A percentile compares a stretch with the other conserved stretches of the same genome.
phyloP scores from a whole-genome alignment of 2,888 invertebrate genomes.

The Campoplex nolae region DNA sequence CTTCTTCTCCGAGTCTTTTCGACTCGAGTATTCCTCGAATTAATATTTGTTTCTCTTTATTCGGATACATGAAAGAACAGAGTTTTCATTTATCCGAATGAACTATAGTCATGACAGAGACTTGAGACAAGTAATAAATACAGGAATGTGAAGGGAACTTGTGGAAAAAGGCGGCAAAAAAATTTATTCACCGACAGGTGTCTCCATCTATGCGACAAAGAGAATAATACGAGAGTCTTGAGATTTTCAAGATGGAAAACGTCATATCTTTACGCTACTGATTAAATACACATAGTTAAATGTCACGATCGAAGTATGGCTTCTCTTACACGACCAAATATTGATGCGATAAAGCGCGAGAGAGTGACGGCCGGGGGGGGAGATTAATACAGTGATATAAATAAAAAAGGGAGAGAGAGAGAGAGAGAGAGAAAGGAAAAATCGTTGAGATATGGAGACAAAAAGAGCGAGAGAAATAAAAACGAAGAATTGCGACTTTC shows the following conservation, averaged over 20 bases:
- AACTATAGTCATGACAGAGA: no score
- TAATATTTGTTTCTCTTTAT: neutral
- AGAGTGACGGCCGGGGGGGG: conserved; percentile 20
- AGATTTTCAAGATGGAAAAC: conserved; percentile 33
- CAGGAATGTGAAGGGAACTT: conserved; percentile 44
- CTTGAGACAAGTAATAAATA: neutral
- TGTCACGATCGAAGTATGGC: conserved; percentile 31
- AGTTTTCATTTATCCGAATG: neutral
- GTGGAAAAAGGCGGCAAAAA: neutral
- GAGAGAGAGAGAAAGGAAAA: conserved; percentile 18
- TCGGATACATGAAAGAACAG: neutral
- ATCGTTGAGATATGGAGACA: neutral
- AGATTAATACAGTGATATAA: conserved; percentile 6
- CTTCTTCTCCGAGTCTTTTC: neutral
- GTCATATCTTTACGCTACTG: conserved; percentile 33
- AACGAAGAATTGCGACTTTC: conserved; percentile 49
- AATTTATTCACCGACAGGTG: neutral
- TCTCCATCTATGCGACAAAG: conserved; percentile 13
- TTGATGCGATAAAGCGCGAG: conserved; percentile 31
- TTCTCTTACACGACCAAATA: conserved; percentile 44
- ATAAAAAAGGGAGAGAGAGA: conserved; percentile 11
- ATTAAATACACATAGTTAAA: conserved; percentile 34
- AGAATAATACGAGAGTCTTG: neutral
- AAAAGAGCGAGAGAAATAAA: conserved; percentile 11
- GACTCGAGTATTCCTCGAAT: neutral